A percentile compares a stretch with the other conserved stretches of the same genome.
phyloP scores from a whole-genome alignment of 92 coral and sea anemone species.

The Montipora capitata region DNA sequence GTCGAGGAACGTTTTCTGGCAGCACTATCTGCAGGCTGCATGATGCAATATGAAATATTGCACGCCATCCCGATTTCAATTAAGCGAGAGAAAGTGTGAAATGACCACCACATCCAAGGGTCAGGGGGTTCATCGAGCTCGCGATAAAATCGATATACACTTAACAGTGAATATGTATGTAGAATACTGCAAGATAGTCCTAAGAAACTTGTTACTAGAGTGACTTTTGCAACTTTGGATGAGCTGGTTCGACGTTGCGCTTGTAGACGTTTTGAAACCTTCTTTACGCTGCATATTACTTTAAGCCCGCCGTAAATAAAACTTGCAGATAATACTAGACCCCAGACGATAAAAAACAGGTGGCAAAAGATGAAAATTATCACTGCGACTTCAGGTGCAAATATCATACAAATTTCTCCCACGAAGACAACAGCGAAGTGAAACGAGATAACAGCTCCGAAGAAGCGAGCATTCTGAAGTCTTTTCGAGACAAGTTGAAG shows the following conservation, averaged over 20 bases:
- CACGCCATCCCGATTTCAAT: slow-evolving; percentile 75
- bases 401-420: slow-evolving; percentile 43
- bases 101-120: slow-evolving; percentile 88
- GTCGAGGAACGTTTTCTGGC: slow-evolving; percentile 2
- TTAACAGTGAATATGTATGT: slow-evolving; percentile 76
- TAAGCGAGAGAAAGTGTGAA: slow-evolving; percentile 76
- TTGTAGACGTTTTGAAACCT: slow-evolving; percentile 17
- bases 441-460: slow-evolving; percentile 42
- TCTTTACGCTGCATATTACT: slow-evolving; percentile 37
- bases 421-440: slow-evolving; percentile 70
- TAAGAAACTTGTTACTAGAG: slow-evolving; percentile 72
- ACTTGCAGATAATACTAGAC: slow-evolving; percentile 63
- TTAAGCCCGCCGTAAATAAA: slow-evolving; percentile 83
- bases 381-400: slow-evolving; percentile 12
- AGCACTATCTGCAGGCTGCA: slow-evolving; percentile 54
- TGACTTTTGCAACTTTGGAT: slow-evolving; percentile 83
- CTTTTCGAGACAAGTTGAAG: slow-evolving; percentile 32
- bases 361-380: slow-evolving; percentile 65
- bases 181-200: slow-evolving; percentile 76
- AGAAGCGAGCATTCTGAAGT: slow-evolving; percentile 53
- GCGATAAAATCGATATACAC: slow-evolving; percentile 68
- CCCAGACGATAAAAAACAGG: slow-evolving; percentile 70
- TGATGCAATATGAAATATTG: slow-evolving; percentile 78
- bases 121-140: slow-evolving; percentile 34
- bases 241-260: slow-evolving; percentile 39